Conservation (phyloP, 1,140 invertebrate species). For the Tenebrio molitor region DNA sequence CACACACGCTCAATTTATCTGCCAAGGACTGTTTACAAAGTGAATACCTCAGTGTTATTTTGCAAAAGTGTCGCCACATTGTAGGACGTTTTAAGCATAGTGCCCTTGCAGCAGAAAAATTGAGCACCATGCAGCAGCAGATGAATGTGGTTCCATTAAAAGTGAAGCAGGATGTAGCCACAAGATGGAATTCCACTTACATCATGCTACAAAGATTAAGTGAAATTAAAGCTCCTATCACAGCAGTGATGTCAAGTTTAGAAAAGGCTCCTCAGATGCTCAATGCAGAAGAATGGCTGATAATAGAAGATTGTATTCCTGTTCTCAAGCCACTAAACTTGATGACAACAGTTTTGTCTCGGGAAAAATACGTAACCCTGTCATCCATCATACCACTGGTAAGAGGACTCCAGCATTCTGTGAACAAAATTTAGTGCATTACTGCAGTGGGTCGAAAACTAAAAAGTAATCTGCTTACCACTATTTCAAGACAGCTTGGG, state of each 20-base stretch:
- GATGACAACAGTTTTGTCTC: not conserved
- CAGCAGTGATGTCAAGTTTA: not conserved
- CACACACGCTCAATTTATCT: slow-evolving; percentile 53
- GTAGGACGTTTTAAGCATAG: slow-evolving; percentile 57
- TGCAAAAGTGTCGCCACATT: slow-evolving; percentile 42
- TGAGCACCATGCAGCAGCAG: slow-evolving; percentile 45
- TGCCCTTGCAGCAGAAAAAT: slow-evolving; percentile 48
- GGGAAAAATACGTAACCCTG: not conserved
- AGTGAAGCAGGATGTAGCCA: slow-evolving; percentile 52
- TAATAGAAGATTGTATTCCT: not conserved
- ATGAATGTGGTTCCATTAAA: slow-evolving; percentile 48
- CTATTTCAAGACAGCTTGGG: not conserved
- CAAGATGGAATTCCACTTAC: slow-evolving; percentile 55
- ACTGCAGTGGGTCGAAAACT: not conserved
- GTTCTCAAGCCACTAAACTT: not conserved
- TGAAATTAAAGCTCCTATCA: slow-evolving; percentile 47
- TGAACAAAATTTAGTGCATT: not conserved
- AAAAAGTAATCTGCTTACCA: not conserved
- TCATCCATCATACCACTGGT: not conserved
- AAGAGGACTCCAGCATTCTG: not conserved
- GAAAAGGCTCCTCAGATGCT: not conserved
- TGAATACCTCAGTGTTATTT: slow-evolving; percentile 14
- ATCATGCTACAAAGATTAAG: slow-evolving; percentile 54
- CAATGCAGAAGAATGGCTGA: not conserved
- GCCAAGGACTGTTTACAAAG: slow-evolving; percentile 38